Conservation (phyloP, 1,140 invertebrate species). For the Drosophila mojavensis region DNA sequence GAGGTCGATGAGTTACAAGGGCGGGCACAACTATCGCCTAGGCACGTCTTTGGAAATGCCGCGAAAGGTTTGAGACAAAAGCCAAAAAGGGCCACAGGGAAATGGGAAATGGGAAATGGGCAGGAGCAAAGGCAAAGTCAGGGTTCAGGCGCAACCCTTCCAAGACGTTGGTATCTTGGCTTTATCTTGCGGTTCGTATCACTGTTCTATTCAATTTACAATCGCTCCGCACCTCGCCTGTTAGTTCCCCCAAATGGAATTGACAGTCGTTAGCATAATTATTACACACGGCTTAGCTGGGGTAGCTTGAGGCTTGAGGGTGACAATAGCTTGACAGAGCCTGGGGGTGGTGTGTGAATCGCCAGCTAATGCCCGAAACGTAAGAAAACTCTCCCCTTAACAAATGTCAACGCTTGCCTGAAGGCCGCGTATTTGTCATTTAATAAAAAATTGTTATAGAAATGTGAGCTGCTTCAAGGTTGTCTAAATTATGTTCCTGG, state of each 20-base stretch:
- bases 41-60: conserved; percentile 44
- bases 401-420: conserved; percentile 15
- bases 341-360: conserved; percentile 8
- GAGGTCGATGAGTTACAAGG: conserved; percentile 15
- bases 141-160: conserved; percentile 14
- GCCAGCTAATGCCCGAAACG: conserved; percentile 40
- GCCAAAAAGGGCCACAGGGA: conserved; percentile 1
- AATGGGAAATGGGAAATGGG: background rate
- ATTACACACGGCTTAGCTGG: conserved; percentile 72
- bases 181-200: conserved; percentile 64
- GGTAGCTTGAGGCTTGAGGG: conserved; percentile 3
- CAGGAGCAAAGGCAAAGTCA: background rate
- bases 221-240: conserved; percentile 33
- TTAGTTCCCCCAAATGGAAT: conserved; percentile 43
- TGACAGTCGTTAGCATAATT: conserved; percentile 83
- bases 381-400: background rate
- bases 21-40: conserved; percentile 51
- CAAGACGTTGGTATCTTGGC: conserved; percentile 8
- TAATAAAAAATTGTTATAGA: conserved; percentile 48
- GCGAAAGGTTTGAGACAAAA: conserved; percentile 35
- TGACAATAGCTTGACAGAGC: background rate
- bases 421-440: conserved; percentile 41
- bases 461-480: conserved; percentile 33
- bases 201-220: conserved; percentile 41
- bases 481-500: background rate